phyloP scores from a whole-genome alignment of 2,113 vertebrate genomes.

The Ciconia boyciana region DNA sequence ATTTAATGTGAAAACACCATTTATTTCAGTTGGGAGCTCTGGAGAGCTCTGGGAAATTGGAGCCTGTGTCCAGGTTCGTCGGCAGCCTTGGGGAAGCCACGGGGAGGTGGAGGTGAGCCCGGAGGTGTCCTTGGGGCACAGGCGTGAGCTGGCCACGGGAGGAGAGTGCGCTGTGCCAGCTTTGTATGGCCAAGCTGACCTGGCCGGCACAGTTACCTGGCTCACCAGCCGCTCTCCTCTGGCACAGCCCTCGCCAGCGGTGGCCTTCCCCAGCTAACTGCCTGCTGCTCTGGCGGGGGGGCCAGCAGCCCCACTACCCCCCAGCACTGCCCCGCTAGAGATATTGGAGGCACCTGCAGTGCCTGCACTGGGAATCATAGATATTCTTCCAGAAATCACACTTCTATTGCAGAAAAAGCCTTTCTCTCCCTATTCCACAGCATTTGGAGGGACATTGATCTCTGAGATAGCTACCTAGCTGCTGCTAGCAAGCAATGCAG shows the following conservation, averaged over 20 bases:
- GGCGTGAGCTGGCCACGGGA: not conserved
- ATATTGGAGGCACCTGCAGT: not conserved
- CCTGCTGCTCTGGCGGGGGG: not conserved
- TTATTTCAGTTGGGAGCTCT: not conserved
- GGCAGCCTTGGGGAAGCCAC: not conserved
- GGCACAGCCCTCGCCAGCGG: not conserved
- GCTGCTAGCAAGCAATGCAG: not conserved
- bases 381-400: not conserved
- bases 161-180: not conserved
- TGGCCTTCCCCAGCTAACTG: not conserved
- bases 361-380: not conserved
- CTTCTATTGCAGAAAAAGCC: not conserved
- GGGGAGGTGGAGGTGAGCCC: not conserved
- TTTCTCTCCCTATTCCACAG: not conserved
- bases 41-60: not conserved
- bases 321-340: not conserved
- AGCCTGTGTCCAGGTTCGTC: not conserved
- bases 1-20: not conserved
- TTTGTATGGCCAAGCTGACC: not conserved
- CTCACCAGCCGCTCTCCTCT: not conserved
- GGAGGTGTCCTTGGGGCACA: not conserved
- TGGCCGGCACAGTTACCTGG: rapidly evolving
- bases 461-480: not conserved
- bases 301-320: not conserved
- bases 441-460: not conserved